Evolutionary conservation across 2,888 invertebrate genomes (phyloP).

Genomic region (Lepeophtheirus nordmannii): DNA sequence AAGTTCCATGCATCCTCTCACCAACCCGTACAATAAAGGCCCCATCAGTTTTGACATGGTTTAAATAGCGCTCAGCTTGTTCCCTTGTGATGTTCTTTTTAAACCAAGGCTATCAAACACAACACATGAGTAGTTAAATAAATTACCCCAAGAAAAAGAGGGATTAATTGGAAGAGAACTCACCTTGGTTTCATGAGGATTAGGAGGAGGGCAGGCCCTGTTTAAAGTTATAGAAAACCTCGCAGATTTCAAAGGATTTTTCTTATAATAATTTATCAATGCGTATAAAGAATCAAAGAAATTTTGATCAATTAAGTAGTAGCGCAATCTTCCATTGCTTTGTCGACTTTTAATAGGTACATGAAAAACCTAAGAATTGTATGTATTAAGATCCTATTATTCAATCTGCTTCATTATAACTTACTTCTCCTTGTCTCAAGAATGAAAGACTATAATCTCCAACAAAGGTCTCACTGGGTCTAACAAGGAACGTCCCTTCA

Average conservation of each 20-base stretch:
- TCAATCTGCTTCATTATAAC: too few relatives aligned
- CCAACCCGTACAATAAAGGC: constrained; percentile 86
- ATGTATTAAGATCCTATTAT: too few relatives aligned
- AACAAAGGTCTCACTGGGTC: constrained; percentile 75
- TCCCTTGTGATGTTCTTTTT: constrained; percentile 60
- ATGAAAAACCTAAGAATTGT: background rate
- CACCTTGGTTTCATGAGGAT: constrained; percentile 76
- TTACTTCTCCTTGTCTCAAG: constrained; percentile 62
- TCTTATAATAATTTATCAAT: constrained; percentile 74
- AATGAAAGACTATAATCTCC: constrained; percentile 91
- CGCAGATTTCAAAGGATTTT: constrained; percentile 67
- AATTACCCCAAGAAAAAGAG: background rate
- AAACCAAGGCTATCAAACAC: constrained; percentile 49
- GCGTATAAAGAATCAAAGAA: constrained; percentile 82
- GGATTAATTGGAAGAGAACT: constrained; percentile 30
- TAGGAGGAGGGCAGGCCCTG: constrained; percentile 86
- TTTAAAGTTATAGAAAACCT: constrained; percentile 72
- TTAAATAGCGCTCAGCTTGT: constrained; percentile 73
- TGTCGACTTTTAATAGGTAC: constrained; percentile 35
- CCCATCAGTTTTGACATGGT: constrained; percentile 68
- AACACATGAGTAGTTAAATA: constrained; percentile 4
- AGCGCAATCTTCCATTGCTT: constrained; percentile 71
- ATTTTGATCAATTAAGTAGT: constrained; percentile 70
- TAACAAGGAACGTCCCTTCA: constrained; percentile 77
- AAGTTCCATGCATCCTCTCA: constrained; percentile 66